Evolutionary conservation across 2,888 invertebrate species (phyloP).

Genomic region (Lycophotia porphyrea): DNA sequence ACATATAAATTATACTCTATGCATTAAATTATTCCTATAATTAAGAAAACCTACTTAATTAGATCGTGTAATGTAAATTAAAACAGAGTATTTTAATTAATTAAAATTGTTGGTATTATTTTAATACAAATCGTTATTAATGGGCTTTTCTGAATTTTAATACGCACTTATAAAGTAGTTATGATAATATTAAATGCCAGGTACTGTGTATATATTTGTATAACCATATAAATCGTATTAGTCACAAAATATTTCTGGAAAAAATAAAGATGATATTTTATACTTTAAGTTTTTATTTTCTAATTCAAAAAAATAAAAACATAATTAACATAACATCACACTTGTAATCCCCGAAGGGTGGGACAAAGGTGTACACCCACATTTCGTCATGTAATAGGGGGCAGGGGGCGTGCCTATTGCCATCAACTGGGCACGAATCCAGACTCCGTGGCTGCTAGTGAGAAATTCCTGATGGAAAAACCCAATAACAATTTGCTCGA

Average conservation of each 20-base stretch:
- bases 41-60: slow-evolving; percentile 18
- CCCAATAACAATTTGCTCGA: no score
- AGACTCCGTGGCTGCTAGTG: no score
- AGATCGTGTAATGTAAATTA: slow-evolving; percentile 15
- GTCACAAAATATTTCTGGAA: neutral
- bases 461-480: no score
- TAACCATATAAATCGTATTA: slow-evolving; percentile 6
- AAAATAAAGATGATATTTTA: neutral
- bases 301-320: no score
- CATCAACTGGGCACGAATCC: no score
- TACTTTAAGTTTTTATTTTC: no score
- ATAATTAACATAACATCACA: no score
- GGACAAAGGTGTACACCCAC: no score
- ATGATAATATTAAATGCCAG: slow-evolving; percentile 15
- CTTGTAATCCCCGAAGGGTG: no score
- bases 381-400: no score
- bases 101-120: slow-evolving; percentile 33
- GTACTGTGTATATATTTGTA: slow-evolving; percentile 19
- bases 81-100: slow-evolving; percentile 21
- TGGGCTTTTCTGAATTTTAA: slow-evolving; percentile 36
- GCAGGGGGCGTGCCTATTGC: no score
- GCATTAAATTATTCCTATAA: slow-evolving; percentile 43
- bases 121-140: slow-evolving; percentile 36
- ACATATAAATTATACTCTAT: slow-evolving; percentile 17
- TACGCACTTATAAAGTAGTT: slow-evolving; percentile 16